Percentiles rank a stretch among this genome's conserved stretches.
Conservation (phyloP, 2,113 vertebrate species). For the Pangasianodon hypophthalmus region DNA sequence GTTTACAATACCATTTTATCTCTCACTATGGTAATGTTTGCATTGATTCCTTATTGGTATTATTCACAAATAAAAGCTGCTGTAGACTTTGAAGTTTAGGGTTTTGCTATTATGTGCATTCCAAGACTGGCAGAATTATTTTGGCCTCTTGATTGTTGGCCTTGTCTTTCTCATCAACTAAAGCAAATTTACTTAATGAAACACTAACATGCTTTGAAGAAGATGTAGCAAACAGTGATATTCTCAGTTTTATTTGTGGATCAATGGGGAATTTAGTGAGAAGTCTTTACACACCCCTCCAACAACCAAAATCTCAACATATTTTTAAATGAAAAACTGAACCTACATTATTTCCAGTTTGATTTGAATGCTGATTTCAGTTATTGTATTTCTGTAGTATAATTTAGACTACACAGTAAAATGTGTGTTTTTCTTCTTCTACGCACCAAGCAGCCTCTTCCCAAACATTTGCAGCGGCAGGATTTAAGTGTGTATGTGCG, state of each 20-base stretch:
- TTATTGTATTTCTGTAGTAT: slow-evolving; percentile 6
- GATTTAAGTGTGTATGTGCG: slow-evolving; percentile 40
- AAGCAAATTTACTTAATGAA: slow-evolving; percentile 51
- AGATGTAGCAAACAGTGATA: slow-evolving; percentile 34
- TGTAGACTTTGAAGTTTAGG: slow-evolving; percentile 61
- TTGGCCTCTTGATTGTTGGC: slow-evolving; percentile 23
- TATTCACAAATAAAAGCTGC: slow-evolving; percentile 63
- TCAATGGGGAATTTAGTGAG: background rate
- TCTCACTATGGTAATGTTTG: slow-evolving; percentile 61
- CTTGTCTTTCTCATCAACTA: slow-evolving; percentile 50
- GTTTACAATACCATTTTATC: slow-evolving; percentile 70
- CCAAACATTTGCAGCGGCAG: slow-evolving; percentile 49
- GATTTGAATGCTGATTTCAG: background rate
- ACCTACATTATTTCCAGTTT: background rate
- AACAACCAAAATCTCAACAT: background rate
- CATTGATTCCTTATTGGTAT: slow-evolving; percentile 63
- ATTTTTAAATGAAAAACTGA: background rate
- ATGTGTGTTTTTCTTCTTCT: slow-evolving; percentile 14
- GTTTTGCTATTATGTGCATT: slow-evolving; percentile 31
- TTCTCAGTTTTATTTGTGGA: slow-evolving; percentile 22
- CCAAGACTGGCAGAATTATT: slow-evolving; percentile 42
- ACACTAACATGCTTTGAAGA: slow-evolving; percentile 45
- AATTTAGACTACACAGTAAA: slow-evolving; percentile 4
- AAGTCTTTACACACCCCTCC: background rate
- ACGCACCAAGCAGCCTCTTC: slow-evolving; percentile 15